These are phyloP conservation scores for Cancer borealis DNA, from an alignment of 2,888 invertebrate genomes.

Conservation along the genomic window DNA sequence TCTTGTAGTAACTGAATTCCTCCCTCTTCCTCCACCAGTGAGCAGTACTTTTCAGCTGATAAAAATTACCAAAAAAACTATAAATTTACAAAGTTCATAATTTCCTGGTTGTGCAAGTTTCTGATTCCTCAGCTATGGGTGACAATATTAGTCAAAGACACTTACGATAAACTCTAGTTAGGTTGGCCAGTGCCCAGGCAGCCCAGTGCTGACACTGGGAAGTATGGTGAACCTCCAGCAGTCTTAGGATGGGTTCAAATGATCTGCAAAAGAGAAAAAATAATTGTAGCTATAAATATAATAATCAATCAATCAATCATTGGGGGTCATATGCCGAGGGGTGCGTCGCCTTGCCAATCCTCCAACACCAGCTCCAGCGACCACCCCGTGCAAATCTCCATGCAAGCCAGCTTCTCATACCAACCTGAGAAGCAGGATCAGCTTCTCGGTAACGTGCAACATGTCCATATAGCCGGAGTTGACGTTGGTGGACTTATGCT, in stretches of 20 bases:
- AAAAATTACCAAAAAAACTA: constrained; percentile 77
- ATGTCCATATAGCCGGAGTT: no score
- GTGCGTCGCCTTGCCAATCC: no score
- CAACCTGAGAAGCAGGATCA: no score
- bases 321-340: no score
- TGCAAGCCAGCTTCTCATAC: no score
- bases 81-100: background rate
- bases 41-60: constrained; percentile 95
- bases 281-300: background rate
- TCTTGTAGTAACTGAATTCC: constrained; percentile 87
- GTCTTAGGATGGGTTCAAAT: constrained; percentile 94
- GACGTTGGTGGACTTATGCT: no score
- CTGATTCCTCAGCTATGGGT: background rate
- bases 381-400: no score
- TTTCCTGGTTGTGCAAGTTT: background rate
- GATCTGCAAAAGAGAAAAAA: constrained; percentile 79
- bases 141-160: constrained; percentile 79
- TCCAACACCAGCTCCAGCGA: no score
- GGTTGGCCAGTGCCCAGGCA: constrained; percentile 97
- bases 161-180: constrained; percentile 95
- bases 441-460: no score
- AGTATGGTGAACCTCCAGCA: constrained; percentile 91
- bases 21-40: constrained; percentile 91
- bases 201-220: constrained; percentile 98
- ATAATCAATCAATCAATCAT: no score